A percentile compares a stretch with the other conserved stretches of the same genome.
These are phyloP conservation scores for Apodemus speciosus DNA, from an alignment of 2,113 vertebrate species.

Conservation along the genomic window DNA sequence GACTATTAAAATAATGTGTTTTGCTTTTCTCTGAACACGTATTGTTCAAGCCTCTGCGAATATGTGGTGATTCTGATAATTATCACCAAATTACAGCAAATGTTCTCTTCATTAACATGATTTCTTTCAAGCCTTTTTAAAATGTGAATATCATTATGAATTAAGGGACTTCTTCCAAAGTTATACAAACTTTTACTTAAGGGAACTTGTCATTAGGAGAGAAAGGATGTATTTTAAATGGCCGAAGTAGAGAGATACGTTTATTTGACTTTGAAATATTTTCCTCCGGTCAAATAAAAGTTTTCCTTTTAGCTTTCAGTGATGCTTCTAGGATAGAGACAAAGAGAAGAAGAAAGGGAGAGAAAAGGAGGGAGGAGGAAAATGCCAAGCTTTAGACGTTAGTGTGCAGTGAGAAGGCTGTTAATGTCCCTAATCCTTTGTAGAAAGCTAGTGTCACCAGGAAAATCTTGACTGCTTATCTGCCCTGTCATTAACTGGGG, in stretches of 20 bases:
- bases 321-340: slow-evolving; percentile 15
- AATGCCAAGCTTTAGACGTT: neutral
- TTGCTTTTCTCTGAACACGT: slow-evolving; percentile 98
- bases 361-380: rapidly evolving
- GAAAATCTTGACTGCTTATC: slow-evolving; percentile 47
- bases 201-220: slow-evolving; percentile 32
- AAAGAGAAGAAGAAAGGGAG: neutral
- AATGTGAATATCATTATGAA: slow-evolving; percentile 87
- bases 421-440: slow-evolving; percentile 74
- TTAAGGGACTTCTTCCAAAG: slow-evolving; percentile 85
- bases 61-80: slow-evolving; percentile 97
- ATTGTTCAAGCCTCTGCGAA: slow-evolving; percentile 97
- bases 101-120: slow-evolving; percentile 99
- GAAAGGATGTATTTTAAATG: slow-evolving; percentile 22
- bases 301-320: slow-evolving; percentile 58
- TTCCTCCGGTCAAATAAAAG: slow-evolving; percentile 68
- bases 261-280: slow-evolving; percentile 36
- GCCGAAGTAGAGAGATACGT: neutral
- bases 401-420: slow-evolving; percentile 29
- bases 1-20: slow-evolving; percentile 99
- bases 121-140: slow-evolving; percentile 92
- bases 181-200: slow-evolving; percentile 70
- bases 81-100: slow-evolving; percentile 99
- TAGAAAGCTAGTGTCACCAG: slow-evolving; percentile 70
- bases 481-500: neutral